Evolutionary conservation across 2,797 vertebrate species (phyloP), one percentile per base, ranked within the genome.

Genomic region (Falco columbarius): DNA sequence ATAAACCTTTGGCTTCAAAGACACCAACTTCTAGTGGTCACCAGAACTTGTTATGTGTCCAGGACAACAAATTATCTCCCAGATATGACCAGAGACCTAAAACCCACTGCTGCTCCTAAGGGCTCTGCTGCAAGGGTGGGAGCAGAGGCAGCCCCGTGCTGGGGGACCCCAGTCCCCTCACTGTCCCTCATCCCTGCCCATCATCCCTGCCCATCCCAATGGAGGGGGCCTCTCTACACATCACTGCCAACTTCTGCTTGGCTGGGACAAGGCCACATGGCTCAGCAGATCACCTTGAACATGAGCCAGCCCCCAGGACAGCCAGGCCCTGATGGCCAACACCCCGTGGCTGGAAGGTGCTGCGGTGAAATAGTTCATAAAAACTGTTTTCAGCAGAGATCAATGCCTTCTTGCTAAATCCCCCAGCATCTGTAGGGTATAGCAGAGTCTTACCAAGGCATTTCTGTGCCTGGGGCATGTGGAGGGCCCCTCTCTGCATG

Each of bases 271-370:
- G 9, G 23, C 6, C 71, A 65, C 36, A 12, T 0, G 4, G 36
- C 24, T 63, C 67, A 46, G 62, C 19, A 27, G 71, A 8, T 59
- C 56, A 36, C 4, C 38, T 52, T n/a, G 36, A 47, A 46, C n/a
- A 34, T 0, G 23, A 30, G 26, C 12, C 4, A 2, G 7, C 15
- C 18, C 29, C 29, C 34, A 17, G n/a, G 12, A 67, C 34, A 59
- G n/a, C 16, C 61, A 12, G 24, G 52, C 6, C 38, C 58, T 55
- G 23, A 51, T 27, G 21, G 36, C 23, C 34, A 51, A 8, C 6
- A 10, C 18, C 26, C 34, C 1, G 0, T 24, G n/a, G 26, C 59
- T 54, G 55, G 49, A 27, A 72, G 15, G 36, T 0, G 2, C 10
- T 62, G 47, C 20, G 51, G 29, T 13, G 36, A 5, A 40, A 10